Percentiles rank a stretch among this genome's conserved stretches.
phyloP scores from a whole-genome alignment of 2,888 invertebrate genomes.

The Nipponacmea schrenckii region DNA sequence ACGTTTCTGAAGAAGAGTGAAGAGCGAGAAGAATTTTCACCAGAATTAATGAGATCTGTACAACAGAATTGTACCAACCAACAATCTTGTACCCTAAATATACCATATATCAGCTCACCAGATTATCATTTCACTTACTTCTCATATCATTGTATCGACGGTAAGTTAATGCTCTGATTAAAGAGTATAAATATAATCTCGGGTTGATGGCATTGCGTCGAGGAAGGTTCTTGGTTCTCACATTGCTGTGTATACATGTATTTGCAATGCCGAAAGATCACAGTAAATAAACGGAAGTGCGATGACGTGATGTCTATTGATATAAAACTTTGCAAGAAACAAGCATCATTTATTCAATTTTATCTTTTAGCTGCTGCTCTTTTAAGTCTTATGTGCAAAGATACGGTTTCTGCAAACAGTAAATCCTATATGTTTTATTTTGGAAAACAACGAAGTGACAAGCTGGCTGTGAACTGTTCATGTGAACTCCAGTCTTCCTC shows the following conservation, averaged over 20 bases:
- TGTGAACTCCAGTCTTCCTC: background rate
- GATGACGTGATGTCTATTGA: too few species aligned
- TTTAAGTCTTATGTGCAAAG: background rate
- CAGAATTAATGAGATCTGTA: background rate
- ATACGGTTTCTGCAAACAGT: background rate
- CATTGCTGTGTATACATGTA: too few species aligned
- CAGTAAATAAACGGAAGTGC: too few species aligned
- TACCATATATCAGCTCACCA: background rate
- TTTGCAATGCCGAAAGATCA: too few species aligned
- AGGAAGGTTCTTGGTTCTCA: too few species aligned
- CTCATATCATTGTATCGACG: background rate
- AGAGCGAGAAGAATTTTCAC: background rate
- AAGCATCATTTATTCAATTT: background rate
- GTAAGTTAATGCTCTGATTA: background rate
- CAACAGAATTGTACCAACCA: conserved; percentile 1
- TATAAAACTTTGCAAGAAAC: too few species aligned
- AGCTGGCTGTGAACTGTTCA: background rate
- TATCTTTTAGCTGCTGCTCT: background rate
- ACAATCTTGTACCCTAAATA: background rate
- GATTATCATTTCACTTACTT: background rate
- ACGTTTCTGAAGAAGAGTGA: background rate
- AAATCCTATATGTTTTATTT: background rate
- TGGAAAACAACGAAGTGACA: background rate
- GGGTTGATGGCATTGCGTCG: too few species aligned
- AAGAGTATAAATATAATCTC: too few species aligned